Conservation (phyloP, 2,113 vertebrate species). For the Echinops telfairi region DNA sequence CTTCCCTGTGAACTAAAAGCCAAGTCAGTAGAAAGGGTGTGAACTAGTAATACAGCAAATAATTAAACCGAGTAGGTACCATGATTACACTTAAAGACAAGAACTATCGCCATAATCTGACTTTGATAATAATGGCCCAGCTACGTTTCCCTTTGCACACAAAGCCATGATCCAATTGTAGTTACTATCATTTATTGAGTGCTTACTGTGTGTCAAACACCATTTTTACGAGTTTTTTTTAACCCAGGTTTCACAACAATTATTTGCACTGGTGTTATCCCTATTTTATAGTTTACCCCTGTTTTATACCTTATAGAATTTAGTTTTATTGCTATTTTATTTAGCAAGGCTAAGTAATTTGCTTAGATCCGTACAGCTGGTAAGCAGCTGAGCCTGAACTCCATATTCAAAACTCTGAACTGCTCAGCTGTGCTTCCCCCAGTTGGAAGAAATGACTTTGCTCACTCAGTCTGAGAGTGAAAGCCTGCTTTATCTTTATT, state of each 20-base stretch:
- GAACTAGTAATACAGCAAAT: conserved; percentile 4
- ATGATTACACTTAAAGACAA: conserved; percentile 45
- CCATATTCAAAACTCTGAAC: conserved; percentile 17
- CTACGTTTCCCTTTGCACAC: background rate
- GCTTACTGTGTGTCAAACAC: background rate
- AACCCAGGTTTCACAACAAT: conserved; percentile 21
- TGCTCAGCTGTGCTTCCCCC: background rate
- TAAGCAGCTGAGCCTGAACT: conserved; percentile 29
- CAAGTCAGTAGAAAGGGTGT: background rate
- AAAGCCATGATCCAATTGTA: background rate
- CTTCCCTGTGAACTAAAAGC: conserved; percentile 31
- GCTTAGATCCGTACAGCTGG: background rate
- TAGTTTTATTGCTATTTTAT: background rate
- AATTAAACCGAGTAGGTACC: background rate
- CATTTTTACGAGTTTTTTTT: conserved; percentile 13
- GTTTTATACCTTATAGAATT: background rate
- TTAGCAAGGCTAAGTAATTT: conserved; percentile 50
- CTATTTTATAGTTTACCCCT: background rate
- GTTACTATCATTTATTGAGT: conserved; percentile 5
- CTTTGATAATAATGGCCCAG: background rate
- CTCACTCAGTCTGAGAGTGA: background rate
- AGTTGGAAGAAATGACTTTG: conserved; percentile 30
- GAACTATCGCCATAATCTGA: background rate
- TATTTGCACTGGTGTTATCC: background rate
- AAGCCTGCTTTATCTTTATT: background rate